A percentile compares a stretch with the other conserved stretches of the same genome.
Evolutionary conservation across 2,113 vertebrate genomes (phyloP).

Genomic region (Ageneiosus marmoratus): DNA sequence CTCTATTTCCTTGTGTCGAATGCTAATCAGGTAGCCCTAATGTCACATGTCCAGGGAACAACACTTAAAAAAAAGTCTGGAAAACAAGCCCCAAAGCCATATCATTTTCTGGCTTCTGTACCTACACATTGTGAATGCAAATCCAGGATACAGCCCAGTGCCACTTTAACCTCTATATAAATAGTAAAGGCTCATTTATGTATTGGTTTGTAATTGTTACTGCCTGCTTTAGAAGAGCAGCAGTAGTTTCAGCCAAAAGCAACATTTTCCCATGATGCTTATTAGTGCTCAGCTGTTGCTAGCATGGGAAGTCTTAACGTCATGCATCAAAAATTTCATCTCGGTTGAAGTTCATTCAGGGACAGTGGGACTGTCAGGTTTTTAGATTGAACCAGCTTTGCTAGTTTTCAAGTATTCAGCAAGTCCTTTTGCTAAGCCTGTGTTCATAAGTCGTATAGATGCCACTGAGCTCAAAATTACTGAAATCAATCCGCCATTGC

Average conservation of each 20-base stretch:
- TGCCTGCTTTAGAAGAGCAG: slow-evolving; percentile 24
- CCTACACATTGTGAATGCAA: slow-evolving; percentile 16
- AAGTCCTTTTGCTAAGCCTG: background rate
- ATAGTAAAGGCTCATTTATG: slow-evolving; percentile 25
- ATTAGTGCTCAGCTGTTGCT: slow-evolving; percentile 41
- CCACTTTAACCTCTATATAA: slow-evolving; percentile 18
- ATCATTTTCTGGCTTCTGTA: background rate
- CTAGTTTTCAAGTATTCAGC: background rate
- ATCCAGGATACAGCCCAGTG: background rate
- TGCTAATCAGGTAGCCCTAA: slow-evolving; percentile 40
- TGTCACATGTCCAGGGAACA: slow-evolving; percentile 18
- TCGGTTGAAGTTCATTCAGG: background rate
- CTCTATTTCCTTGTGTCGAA: slow-evolving; percentile 36
- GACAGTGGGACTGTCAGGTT: slow-evolving; percentile 14
- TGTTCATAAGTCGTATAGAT: background rate
- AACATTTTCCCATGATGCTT: slow-evolving; percentile 24
- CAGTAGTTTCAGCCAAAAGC: slow-evolving; percentile 27
- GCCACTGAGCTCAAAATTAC: background rate
- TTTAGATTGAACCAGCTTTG: background rate
- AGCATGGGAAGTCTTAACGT: slow-evolving; percentile 36
- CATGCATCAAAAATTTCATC: slow-evolving; percentile 14
- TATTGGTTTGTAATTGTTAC: slow-evolving; percentile 25
- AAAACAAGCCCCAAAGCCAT: background rate
- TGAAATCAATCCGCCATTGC: background rate
- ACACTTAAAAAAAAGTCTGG: slow-evolving; percentile 10